Conservation (phyloP, 2,888 invertebrate genomes). For the Nemotelus nigrinus region DNA sequence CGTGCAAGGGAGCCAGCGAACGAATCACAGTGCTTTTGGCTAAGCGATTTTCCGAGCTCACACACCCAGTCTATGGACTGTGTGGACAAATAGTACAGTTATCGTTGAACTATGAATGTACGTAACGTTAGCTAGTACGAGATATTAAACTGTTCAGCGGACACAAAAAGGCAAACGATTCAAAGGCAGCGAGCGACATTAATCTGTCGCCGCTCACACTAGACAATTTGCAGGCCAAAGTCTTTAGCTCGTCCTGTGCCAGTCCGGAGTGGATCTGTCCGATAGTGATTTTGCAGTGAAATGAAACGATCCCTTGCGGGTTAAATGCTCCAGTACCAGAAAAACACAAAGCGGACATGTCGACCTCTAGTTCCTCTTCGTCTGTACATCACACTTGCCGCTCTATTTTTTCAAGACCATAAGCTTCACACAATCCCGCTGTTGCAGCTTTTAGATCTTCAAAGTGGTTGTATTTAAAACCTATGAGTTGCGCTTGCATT, state of each 20-base stretch:
- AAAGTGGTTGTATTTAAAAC: slow-evolving; percentile 9
- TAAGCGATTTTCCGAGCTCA: not conserved
- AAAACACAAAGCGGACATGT: slow-evolving; percentile 2
- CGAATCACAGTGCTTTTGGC: no score
- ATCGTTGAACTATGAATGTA: not conserved
- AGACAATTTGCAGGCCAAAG: not conserved
- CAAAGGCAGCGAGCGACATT: slow-evolving; percentile 21
- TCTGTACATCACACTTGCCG: not conserved
- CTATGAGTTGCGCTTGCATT: not conserved
- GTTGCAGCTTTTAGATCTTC: not conserved
- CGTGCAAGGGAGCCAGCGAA: not conserved
- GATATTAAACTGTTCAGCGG: slow-evolving; percentile 33
- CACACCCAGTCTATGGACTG: not conserved
- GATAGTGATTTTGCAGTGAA: slow-evolving; percentile 19
- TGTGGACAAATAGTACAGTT: not conserved
- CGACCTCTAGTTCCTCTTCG: not conserved
- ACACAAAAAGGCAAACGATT: slow-evolving; percentile 32
- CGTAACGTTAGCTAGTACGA: not conserved
- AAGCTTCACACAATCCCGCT: not conserved
- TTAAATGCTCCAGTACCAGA: slow-evolving; percentile 22
- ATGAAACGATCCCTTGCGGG: slow-evolving; percentile 34
- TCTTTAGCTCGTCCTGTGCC: not conserved
- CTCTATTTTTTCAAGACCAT: slow-evolving; percentile 12
- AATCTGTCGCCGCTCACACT: slow-evolving; percentile 30
- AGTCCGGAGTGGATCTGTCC: not conserved